These are phyloP conservation scores for Pachyramphus minor DNA, from an alignment of 2,113 vertebrate genomes.

Conservation along the genomic window DNA sequence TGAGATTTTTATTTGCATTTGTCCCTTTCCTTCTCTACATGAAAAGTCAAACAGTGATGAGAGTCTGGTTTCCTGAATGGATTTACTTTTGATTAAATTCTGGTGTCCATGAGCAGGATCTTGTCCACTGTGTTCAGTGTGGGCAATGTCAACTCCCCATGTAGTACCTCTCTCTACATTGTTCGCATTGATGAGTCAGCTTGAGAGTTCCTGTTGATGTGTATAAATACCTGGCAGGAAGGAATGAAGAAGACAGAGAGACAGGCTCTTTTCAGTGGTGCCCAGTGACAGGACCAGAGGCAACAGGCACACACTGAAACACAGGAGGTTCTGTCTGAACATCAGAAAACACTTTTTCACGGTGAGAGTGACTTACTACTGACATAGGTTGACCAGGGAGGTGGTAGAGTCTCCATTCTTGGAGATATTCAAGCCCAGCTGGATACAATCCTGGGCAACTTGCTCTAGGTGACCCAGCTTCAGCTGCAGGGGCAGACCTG, in stretches of 20 bases:
- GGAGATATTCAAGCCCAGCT: background rate
- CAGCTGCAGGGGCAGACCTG: background rate
- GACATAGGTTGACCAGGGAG: background rate
- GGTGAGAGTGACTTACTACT: background rate
- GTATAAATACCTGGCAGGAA: background rate
- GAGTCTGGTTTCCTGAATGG: background rate
- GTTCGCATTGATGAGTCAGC: background rate
- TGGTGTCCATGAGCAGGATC: background rate
- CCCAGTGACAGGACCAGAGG: background rate
- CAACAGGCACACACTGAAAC: background rate
- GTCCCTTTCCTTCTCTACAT: background rate
- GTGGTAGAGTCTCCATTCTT: background rate
- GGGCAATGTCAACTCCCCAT: background rate
- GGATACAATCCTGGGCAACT: background rate
- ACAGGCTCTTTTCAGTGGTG: background rate
- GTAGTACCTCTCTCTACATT: background rate
- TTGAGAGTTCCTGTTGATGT: background rate
- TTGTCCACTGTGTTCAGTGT: background rate
- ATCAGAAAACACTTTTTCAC: background rate
- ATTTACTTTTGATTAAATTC: background rate
- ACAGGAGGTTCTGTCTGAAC: background rate
- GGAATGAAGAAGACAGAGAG: background rate
- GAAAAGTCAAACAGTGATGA: background rate
- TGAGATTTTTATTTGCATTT: background rate
- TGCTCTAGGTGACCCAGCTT: background rate